phyloP scores from a whole-genome alignment of 2,113 vertebrate genomes.

The Gymnorhina tibicen region DNA sequence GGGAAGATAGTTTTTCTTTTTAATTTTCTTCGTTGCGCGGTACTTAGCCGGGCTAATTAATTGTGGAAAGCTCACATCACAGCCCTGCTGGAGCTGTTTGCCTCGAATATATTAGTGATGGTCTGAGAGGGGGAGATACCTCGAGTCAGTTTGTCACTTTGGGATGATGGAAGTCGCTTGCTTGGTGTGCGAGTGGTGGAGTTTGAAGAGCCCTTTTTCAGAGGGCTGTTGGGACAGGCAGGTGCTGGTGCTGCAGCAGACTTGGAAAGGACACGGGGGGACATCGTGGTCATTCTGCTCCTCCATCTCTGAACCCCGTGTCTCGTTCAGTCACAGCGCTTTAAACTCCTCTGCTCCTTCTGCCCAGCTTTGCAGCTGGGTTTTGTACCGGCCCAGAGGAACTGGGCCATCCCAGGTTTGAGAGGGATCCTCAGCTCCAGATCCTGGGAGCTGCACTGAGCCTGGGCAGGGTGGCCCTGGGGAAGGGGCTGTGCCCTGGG shows the following conservation, averaged over 20 bases:
- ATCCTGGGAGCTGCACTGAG: background rate
- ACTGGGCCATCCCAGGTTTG: background rate
- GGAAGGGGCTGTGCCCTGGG: background rate
- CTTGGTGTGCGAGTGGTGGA: background rate
- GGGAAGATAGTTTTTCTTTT: constrained; percentile 15
- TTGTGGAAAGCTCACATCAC: background rate
- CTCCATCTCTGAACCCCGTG: fast-evolving
- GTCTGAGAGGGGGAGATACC: background rate
- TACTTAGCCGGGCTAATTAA: constrained; percentile 16
- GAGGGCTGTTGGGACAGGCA: background rate
- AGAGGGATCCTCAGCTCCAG: background rate
- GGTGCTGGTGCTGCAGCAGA: background rate
- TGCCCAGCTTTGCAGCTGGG: background rate
- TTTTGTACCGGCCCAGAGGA: background rate
- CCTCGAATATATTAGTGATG: background rate
- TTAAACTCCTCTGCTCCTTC: background rate
- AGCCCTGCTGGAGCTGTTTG: background rate
- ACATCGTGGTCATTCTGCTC: fast-evolving
- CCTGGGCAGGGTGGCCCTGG: background rate
- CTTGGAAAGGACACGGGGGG: background rate
- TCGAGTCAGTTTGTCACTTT: background rate
- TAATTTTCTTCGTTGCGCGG: background rate
- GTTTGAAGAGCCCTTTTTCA: background rate
- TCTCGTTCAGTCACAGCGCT: background rate
- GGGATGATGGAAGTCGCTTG: background rate